These are phyloP conservation scores for Dryadula phaetusa DNA, from an alignment of 2,888 invertebrate species.

Conservation along the genomic window DNA sequence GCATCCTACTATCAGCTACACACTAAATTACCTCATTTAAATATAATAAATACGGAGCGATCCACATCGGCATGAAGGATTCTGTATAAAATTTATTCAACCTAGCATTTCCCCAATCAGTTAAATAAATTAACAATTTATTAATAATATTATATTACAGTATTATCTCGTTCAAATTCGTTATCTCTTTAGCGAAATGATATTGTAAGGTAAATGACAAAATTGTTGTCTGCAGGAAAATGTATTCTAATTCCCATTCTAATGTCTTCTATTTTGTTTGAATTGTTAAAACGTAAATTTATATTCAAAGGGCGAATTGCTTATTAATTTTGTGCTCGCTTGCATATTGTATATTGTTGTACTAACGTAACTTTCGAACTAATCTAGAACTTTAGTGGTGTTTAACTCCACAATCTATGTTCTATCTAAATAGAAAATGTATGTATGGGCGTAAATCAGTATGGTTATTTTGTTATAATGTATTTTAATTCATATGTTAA, in stretches of 20 bases:
- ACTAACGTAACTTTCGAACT: too few relatives aligned
- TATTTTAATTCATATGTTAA: too few relatives aligned
- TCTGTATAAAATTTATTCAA: not conserved
- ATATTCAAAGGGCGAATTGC: constrained; percentile 1
- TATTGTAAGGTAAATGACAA: constrained; percentile 7
- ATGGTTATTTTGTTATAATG: too few relatives aligned
- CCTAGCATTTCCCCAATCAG: not conserved
- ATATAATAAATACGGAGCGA: too few relatives aligned
- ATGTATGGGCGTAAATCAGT: too few relatives aligned
- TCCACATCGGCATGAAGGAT: too few relatives aligned
- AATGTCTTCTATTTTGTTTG: constrained; percentile 11
- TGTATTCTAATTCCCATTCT: constrained; percentile 14
- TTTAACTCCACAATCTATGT: too few relatives aligned
- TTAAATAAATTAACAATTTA: constrained; percentile 1
- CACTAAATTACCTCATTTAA: too few relatives aligned
- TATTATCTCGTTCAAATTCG: constrained; percentile 4
- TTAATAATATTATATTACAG: constrained; percentile 3
- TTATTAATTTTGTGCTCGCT: constrained; percentile 6
- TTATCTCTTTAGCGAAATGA: constrained; percentile 8
- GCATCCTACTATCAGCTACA: too few relatives aligned
- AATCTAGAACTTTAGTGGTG: too few relatives aligned
- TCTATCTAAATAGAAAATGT: too few relatives aligned
- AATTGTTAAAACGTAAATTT: constrained; percentile 15
- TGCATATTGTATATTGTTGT: not conserved
- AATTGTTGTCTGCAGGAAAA: constrained; percentile 12